Conservation (phyloP, 2,888 invertebrate species). For the Criorhina ranunculi region DNA sequence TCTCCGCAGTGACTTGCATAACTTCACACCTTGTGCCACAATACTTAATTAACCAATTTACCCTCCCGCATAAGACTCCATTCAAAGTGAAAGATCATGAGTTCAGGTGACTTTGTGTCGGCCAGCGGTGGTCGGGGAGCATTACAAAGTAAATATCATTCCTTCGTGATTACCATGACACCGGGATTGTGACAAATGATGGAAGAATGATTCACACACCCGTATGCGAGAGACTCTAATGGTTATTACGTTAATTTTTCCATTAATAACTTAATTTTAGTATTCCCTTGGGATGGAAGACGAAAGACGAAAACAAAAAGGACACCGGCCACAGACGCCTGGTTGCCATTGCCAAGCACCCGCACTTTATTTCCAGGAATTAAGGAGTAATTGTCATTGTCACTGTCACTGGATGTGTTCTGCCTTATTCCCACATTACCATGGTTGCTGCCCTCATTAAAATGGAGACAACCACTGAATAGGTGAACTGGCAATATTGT, state of each 20-base stretch:
- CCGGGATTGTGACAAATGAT: conserved; percentile 72
- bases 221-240: conserved; percentile 51
- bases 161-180: conserved; percentile 62
- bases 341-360: conserved; percentile 41
- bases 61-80: conserved; percentile 61
- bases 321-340: conserved; percentile 47
- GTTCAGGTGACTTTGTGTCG: conserved; percentile 60
- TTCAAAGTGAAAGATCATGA: conserved; percentile 61
- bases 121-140: not conserved
- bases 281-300: conserved; percentile 23
- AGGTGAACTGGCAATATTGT: conserved; percentile 66
- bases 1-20: conserved; percentile 61
- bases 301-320: conserved; percentile 30
- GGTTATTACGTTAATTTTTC: conserved; percentile 68
- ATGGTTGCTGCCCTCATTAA: conserved; percentile 64
- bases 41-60: conserved; percentile 73
- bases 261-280: conserved; percentile 68
- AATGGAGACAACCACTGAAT: conserved; percentile 66
- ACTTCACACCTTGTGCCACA: conserved; percentile 71
- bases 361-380: conserved; percentile 70
- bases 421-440: conserved; percentile 66
- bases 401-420: conserved; percentile 48
- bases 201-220: conserved; percentile 71
- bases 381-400: conserved; percentile 69
- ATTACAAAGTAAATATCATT: conserved; percentile 68